A percentile compares a stretch with the other conserved stretches of the same genome.
Evolutionary conservation across 1,140 invertebrate genomes (phyloP).

Genomic region (Psilanteris sp.): DNA sequence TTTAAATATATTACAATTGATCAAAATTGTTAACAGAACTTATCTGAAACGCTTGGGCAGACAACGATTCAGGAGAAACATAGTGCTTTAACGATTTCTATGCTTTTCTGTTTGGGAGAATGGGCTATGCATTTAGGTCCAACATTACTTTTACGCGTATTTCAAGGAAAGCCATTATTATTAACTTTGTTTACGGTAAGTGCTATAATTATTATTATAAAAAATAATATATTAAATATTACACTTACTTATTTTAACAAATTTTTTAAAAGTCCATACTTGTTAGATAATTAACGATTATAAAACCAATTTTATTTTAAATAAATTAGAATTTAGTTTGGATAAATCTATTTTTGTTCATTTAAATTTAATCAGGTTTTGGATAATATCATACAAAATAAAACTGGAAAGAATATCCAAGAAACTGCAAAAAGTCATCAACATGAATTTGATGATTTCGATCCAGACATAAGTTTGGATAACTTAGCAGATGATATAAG

Average conservation of each 20-base stretch:
- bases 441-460: conserved; percentile 83
- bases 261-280: too few species aligned
- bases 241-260: too few species aligned
- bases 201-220: too few species aligned
- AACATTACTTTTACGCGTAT: conserved; percentile 74
- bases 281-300: too few species aligned
- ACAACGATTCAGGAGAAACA: conserved; percentile 80
- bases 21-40: conserved; percentile 78
- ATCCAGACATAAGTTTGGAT: conserved; percentile 85
- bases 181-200: conserved; percentile 83
- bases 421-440: conserved; percentile 67
- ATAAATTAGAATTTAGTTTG: too few species aligned
- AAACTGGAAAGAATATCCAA: conserved; percentile 66
- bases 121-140: conserved; percentile 91
- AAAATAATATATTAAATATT: too few species aligned
- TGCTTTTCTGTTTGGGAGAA: conserved; percentile 94
- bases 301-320: too few species aligned
- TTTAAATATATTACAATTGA: too few species aligned
- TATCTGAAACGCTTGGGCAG: conserved; percentile 82
- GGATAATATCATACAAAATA: conserved; percentile 76
- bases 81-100: conserved; percentile 86
- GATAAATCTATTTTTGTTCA: too few species aligned
- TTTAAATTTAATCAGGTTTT: conserved; percentile 67
- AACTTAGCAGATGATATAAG: conserved; percentile 81
- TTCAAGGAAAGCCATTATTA: conserved; percentile 81